Percentiles rank a stretch among this genome's conserved stretches.
These are phyloP conservation scores for Ormyrus rosae DNA, from an alignment of 2,888 invertebrate species.

Conservation along the genomic window DNA sequence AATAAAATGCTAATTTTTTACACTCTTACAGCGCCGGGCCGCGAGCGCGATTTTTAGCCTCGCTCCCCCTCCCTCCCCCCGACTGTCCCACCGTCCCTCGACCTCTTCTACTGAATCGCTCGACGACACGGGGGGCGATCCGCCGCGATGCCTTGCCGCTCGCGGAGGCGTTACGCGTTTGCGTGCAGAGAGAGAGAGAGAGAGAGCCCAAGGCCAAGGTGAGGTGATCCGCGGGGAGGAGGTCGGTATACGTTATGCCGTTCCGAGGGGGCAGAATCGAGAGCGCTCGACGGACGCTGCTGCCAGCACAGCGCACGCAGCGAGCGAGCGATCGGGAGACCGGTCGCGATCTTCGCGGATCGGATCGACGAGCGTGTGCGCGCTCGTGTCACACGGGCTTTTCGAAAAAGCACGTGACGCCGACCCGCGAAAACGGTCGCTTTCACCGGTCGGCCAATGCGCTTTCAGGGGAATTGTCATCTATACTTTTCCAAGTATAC, in stretches of 20 bases:
- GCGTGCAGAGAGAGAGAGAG: no score
- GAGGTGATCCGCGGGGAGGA: not conserved
- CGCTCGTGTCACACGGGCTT: conserved; percentile 18
- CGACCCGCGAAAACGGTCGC: not conserved
- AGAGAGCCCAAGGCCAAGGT: conserved; percentile 40
- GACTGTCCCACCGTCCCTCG: not conserved
- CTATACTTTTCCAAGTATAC: not conserved
- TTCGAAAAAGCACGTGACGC: conserved; percentile 29
- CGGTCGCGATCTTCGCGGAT: conserved; percentile 22
- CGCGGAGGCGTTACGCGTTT: no score
- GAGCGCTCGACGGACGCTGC: no score
- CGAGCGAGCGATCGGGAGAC: no score
- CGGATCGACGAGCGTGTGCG: not conserved
- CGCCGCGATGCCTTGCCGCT: no score
- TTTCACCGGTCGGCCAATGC: no score
- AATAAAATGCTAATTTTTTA: conserved; percentile 76
- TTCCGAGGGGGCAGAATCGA: no score
- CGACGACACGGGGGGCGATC: no score
- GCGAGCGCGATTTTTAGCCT: not conserved
- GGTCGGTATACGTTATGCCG: no score
- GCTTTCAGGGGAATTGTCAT: no score
- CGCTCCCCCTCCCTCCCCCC: no score
- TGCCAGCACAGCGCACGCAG: no score
- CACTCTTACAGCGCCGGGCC: conserved; percentile 64
- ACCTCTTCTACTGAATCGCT: not conserved